Conservation (phyloP, 2,797 vertebrate genomes). For the Spinus pinus region DNA sequence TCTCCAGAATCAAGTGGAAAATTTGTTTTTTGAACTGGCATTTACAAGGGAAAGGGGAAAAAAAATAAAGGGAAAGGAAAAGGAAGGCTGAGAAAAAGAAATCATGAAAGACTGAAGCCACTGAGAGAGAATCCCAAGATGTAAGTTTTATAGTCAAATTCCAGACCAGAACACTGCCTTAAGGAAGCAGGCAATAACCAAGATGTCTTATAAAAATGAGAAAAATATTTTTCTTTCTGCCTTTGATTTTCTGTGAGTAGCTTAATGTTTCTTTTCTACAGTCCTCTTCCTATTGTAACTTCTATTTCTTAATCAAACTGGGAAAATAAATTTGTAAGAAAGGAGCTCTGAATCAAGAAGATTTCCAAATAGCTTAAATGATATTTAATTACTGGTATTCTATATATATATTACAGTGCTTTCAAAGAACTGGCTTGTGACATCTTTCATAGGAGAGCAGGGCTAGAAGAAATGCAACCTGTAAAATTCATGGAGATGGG, state of each 20-base stretch:
- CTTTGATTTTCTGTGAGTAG: background rate
- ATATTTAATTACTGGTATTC: background rate
- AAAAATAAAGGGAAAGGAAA: background rate
- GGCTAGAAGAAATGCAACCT: background rate
- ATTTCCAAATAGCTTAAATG: background rate
- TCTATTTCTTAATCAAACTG: background rate
- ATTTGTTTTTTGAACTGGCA: background rate
- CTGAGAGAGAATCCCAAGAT: background rate
- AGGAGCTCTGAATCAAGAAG: background rate
- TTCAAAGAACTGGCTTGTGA: background rate
- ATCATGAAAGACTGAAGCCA: background rate
- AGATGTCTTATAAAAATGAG: background rate
- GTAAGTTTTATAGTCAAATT: background rate
- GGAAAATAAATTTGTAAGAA: background rate
- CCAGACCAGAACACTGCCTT: background rate
- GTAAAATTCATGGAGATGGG: background rate
- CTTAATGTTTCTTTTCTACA: background rate
- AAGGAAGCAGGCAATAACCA: background rate
- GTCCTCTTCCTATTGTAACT: background rate
- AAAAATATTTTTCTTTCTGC: background rate
- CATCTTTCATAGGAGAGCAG: background rate
- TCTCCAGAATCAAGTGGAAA: background rate
- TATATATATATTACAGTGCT: background rate
- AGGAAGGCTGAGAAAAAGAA: background rate
- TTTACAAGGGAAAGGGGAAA: accelerated